phyloP scores from a whole-genome alignment of 2,113 vertebrate species.

The western clawed frog (Xenopus tropicalis) region UCB_Xtro_10.0 CM004446.2:54582001-54582500 shows the following conservation, averaged over 20 bases:
- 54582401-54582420: constrained; percentile 50
- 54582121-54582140: background rate
- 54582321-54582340: constrained; percentile 90
- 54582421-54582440: constrained; percentile 55
- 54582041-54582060: too few species aligned
- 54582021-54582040: too few species aligned
- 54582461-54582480: constrained; percentile 49
- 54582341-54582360: constrained; percentile 81
- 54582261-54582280: constrained; percentile 75
- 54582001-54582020: too few species aligned
- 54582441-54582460: constrained; percentile 42
- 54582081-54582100: background rate
- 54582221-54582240: constrained; percentile 91
- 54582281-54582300: constrained; percentile 57
- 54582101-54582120: background rate
- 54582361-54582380: constrained; percentile 15
- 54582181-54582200: constrained; percentile 89
- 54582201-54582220: constrained; percentile 86
- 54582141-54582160: constrained; percentile 91
- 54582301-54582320: constrained; percentile 73
- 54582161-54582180: constrained; percentile 93
- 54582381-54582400: constrained; percentile 57
- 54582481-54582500: constrained; percentile 1
- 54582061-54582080: background rate
- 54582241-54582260: constrained; percentile 89